A percentile compares a stretch with the other conserved stretches of the same genome.
Evolutionary conservation across 2,797 vertebrate genomes (phyloP).

Genomic region (Gymnopithys bicolor): DNA sequence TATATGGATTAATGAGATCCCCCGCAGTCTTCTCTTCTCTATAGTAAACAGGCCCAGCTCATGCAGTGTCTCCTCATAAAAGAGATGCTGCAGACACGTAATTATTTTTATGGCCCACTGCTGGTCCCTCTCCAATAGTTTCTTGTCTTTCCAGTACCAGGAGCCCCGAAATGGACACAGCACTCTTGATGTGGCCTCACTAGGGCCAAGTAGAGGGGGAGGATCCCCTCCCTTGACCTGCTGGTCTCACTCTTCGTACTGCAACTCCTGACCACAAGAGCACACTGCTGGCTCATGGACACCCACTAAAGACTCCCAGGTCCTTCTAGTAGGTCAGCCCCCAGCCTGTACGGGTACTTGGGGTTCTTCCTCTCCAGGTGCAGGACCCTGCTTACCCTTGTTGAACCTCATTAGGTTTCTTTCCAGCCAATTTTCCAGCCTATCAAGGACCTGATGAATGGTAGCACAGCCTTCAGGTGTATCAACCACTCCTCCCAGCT

Average conservation of each 20-base stretch:
- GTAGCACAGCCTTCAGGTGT: background rate
- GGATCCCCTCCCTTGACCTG: background rate
- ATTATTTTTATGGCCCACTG: background rate
- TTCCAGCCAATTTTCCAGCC: background rate
- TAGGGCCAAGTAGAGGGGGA: fast-evolving
- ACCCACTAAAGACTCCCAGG: background rate
- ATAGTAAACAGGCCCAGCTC: background rate
- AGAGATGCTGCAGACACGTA: background rate
- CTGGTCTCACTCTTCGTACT: fast-evolving
- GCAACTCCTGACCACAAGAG: no score
- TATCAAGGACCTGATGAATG: background rate
- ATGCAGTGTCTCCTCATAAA: no score
- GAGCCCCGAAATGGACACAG: background rate
- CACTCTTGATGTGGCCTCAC: no score
- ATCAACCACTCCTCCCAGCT: background rate
- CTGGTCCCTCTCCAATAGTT: background rate
- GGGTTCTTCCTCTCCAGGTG: background rate
- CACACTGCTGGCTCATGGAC: background rate
- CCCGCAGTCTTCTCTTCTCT: background rate
- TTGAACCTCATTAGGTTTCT: background rate
- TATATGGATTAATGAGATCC: background rate
- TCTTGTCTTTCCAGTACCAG: background rate
- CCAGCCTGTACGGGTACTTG: no score
- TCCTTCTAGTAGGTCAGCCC: background rate
- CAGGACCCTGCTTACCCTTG: background rate